phyloP scores from a whole-genome alignment of 1,140 invertebrate species.

The Doryteuthis pealeii region DNA sequence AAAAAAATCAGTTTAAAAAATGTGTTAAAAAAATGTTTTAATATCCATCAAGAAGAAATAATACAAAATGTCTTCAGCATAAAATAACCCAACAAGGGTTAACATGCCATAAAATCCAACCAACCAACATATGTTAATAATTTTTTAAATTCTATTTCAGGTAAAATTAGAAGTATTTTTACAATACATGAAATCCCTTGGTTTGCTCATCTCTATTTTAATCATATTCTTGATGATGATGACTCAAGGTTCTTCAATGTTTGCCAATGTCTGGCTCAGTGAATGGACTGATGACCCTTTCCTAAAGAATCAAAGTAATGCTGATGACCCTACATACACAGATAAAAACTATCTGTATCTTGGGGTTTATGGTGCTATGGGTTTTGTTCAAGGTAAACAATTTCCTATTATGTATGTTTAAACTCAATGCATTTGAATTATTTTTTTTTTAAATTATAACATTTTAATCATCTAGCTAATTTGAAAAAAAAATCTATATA shows the following conservation, averaged over 20 bases:
- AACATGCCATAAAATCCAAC: too few relatives aligned
- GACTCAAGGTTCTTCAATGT: conserved; percentile 38
- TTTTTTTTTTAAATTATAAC: too few relatives aligned
- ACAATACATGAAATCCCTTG: conserved; percentile 43
- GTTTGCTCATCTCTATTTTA: conserved; percentile 23
- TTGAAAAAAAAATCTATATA: background rate
- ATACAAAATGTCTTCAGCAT: too few relatives aligned
- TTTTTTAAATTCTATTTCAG: conserved; percentile 36
- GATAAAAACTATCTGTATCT: conserved; percentile 46
- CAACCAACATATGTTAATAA: too few relatives aligned
- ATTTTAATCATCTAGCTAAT: too few relatives aligned
- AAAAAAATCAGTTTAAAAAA: too few relatives aligned
- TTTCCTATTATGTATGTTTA: background rate
- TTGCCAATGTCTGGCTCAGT: conserved; percentile 49
- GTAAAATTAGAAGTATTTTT: conserved; percentile 45
- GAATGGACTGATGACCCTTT: conserved; percentile 46
- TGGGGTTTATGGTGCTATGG: conserved; percentile 49
- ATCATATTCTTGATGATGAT: conserved; percentile 36
- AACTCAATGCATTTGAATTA: background rate
- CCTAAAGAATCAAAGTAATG: conserved; percentile 33
- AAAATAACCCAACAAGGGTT: too few relatives aligned
- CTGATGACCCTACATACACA: conserved; percentile 40
- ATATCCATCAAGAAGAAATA: too few relatives aligned
- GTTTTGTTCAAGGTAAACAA: conserved; percentile 47
- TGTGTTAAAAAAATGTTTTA: too few relatives aligned